Evolutionary conservation across 2,113 vertebrate species (phyloP), one percentile per base, ranked within the genome.

Genomic region (Brachyistius frenatus): DNA sequence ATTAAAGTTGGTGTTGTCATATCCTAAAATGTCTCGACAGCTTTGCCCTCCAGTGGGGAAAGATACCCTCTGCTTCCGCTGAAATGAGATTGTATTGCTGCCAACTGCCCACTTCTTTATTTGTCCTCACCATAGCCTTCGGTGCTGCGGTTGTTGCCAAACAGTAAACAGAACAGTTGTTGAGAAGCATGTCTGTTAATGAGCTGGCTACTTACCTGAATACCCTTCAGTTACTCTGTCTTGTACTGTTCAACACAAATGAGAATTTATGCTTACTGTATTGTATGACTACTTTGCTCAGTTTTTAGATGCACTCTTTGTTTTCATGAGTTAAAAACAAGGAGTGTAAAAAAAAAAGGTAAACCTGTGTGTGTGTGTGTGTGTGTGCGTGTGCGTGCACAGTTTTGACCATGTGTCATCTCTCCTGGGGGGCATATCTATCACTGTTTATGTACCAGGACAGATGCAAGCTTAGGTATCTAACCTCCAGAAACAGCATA

Each of bases 51-150:
- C 57, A 81, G 80, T 56, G 2, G 30, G 16, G 32, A 63, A 74
- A 72, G 44, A 55, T 80, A 70, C 76, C 30, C 63, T 61, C 47
- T 55, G 37, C 49, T 71, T 83, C 85, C 66, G 76, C n/a, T 49
- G 80, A 83, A 86, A 82, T 82, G 41, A 86, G 52, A 85, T 67
- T 69, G 23, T 52, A 47, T 60, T 5, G 1, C 63, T 60, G 81
- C 76, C 76, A 87, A 85, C 65, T 80, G 61, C 60, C 69, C 49
- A 57, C 63, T 87, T 83, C 70, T 78, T 81, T 85, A 61, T 85
- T 77, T 84, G 62, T 73, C 69, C 57, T 70, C 49, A 53, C 33
- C 31, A 60, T 58, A 65, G 76, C 81, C 71, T 75, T 76, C 52
- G 67, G 81, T 84, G 66, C 52, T 5, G 14, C n/a, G 33, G 37